Evolutionary conservation across 2,888 invertebrate genomes (phyloP), one percentile per base, ranked within the genome.

Genomic region (Rapana venosa): DNA sequence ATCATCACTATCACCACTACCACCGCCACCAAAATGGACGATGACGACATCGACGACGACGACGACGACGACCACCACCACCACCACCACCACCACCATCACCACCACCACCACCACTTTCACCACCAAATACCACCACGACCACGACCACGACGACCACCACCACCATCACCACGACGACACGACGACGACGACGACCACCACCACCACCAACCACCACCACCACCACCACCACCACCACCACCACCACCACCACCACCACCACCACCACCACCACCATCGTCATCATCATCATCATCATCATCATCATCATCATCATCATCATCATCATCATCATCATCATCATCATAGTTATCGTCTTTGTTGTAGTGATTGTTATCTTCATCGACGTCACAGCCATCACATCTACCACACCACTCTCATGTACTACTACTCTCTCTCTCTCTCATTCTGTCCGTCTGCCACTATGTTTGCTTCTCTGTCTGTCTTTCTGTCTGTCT

Each of bases 231-330:
- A 36, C n/a, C 84, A n/a, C n/a, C 56, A 17, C n/a, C 84, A n/a
- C 35, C 56, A 35, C 20, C 26, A 35, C 36, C 84, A 47, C 36
- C 84, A 32, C 20, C 84, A 35, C 20, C 56, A 56, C 47, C 84
- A 47, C 15, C 56, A 56, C 20, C 84, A 35, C 36, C 84, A 84
- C 15, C 47, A 47, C 36, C 84, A 84, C 20, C 56, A 35, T 56
- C 56, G 35, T 56, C 56, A n/a, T 84, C 56, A 17, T 84, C 35
- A 47, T 84, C 84, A 17, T n/a, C 56, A 26, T 56, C 84, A 35
- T 56, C 84, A 84, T 47, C 35, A 35, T 86, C 66, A 32, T 86
- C 58, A n/a, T 86, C 86, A 22, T 86, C 58, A n/a, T 61, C 66
- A 58, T 66, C 86, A n/a, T 86, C 66, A 17, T 66, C 66, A 5